Conservation (phyloP, 1,140 invertebrate species). For the Orussus abietinus region DNA sequence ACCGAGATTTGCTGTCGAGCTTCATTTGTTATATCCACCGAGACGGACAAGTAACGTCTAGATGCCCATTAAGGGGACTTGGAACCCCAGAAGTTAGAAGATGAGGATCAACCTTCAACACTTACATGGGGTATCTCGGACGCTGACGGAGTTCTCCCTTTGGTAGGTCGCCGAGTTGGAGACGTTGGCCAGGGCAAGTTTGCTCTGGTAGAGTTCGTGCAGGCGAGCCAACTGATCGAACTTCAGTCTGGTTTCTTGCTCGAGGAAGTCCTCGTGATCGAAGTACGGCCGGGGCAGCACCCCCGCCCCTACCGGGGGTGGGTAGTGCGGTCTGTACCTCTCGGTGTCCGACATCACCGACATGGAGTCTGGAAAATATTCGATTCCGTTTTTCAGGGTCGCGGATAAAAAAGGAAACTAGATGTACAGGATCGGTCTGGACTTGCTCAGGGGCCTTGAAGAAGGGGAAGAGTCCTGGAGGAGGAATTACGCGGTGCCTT, state of each 20-base stretch:
- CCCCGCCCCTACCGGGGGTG: constrained; percentile 38
- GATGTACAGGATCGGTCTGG: neutral
- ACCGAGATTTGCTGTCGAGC: no score
- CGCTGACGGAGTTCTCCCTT: constrained; percentile 47
- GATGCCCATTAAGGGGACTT: no score
- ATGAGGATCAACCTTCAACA: constrained; percentile 22
- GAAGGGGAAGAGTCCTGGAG: no score
- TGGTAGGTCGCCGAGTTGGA: constrained; percentile 56
- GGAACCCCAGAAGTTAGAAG: neutral
- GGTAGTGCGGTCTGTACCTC: constrained; percentile 50
- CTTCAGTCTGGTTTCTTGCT: constrained; percentile 56
- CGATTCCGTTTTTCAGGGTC: no score
- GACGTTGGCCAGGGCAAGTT: constrained; percentile 61
- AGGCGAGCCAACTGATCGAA: constrained; percentile 66
- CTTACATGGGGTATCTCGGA: constrained; percentile 48
- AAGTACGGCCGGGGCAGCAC: constrained; percentile 47
- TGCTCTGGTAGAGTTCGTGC: constrained; percentile 65
- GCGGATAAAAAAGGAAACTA: neutral
- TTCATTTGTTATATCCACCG: no score
- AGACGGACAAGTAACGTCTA: no score
- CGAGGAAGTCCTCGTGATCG: constrained; percentile 49
- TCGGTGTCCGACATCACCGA: constrained; percentile 73
- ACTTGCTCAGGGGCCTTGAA: no score
- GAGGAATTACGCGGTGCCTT: no score
- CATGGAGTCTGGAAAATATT: constrained; percentile 63